A percentile compares a stretch with the other conserved stretches of the same genome.
Evolutionary conservation across 92 coral and sea anemone species (phyloP).

Genomic region (Siderastrea siderea): DNA sequence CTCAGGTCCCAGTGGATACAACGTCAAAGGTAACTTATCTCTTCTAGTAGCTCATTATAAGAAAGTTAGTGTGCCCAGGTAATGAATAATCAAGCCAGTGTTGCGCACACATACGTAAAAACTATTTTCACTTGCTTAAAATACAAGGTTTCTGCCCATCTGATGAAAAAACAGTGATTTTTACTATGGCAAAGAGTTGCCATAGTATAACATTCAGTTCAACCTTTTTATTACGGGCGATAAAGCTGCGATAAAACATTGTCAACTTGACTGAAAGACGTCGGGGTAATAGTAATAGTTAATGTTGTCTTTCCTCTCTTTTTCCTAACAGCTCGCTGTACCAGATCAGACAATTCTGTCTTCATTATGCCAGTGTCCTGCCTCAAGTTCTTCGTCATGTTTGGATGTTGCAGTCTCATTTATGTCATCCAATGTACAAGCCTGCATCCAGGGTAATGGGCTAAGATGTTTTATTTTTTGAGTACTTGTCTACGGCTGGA

Average conservation of each 20-base stretch:
- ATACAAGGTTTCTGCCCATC: no score
- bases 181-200: no score
- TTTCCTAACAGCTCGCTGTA: background rate
- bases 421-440: slow-evolving; percentile 23
- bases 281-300: background rate
- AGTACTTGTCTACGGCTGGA: background rate
- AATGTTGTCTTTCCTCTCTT: background rate
- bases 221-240: no score
- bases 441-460: slow-evolving; percentile 25
- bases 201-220: no score
- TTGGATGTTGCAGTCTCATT: slow-evolving; percentile 28
- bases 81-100: no score
- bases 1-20: slow-evolving; percentile 15
- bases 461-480: background rate
- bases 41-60: background rate
- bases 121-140: no score
- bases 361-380: slow-evolving; percentile 27
- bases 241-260: no score
- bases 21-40: slow-evolving; percentile 38
- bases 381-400: slow-evolving; percentile 9
- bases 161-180: no score
- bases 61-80: no score
- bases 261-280: no score
- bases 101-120: no score
- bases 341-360: background rate